phyloP scores from a whole-genome alignment of 37 sponge, comb jelly and placozoan species.

The Hexactinellida sp. region DNA sequence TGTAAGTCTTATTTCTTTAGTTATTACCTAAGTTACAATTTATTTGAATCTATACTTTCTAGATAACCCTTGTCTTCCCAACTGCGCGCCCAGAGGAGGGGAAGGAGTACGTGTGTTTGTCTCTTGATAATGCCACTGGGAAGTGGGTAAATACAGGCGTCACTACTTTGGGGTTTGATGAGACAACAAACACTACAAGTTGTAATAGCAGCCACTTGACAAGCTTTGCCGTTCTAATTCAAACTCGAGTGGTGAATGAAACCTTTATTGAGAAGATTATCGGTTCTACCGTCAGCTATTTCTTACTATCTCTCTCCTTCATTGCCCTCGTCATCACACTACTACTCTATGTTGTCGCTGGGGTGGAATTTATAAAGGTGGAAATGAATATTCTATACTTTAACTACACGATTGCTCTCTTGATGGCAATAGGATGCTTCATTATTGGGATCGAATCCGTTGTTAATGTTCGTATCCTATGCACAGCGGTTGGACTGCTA shows the following conservation, averaged over 20 bases:
- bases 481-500: background rate
- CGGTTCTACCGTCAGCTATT: background rate
- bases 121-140: background rate
- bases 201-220: background rate
- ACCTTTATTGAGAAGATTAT: background rate
- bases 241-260: background rate
- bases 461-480: background rate
- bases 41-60: background rate
- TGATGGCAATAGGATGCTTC: background rate
- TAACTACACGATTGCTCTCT: background rate
- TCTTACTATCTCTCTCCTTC: background rate
- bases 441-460: background rate
- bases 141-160: background rate
- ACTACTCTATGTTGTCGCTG: background rate
- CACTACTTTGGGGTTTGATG: background rate
- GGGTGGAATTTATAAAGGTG: background rate
- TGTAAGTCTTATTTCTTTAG: too few species aligned
- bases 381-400: background rate
- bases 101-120: background rate
- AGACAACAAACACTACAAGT: background rate
- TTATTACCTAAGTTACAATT: too few species aligned
- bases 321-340: background rate
- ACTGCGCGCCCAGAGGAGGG: background rate
- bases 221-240: slow-evolving; percentile 7
- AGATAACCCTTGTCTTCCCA: background rate